These are phyloP conservation scores for Thyatira batis DNA, from an alignment of 2,888 invertebrate species.

Conservation along the genomic window DNA sequence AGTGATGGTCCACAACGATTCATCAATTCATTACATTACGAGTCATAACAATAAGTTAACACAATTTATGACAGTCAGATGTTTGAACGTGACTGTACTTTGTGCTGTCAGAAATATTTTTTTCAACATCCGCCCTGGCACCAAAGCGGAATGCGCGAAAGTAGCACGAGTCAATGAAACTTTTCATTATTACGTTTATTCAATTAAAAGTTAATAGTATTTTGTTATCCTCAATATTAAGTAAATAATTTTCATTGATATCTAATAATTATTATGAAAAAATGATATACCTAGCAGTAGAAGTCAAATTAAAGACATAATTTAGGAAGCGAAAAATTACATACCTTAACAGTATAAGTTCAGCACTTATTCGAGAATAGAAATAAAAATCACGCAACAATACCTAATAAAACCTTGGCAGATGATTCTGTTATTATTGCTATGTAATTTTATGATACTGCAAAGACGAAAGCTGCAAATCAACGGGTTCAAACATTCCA, in stretches of 20 bases:
- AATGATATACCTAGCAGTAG: too few species aligned
- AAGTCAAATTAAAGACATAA: too few species aligned
- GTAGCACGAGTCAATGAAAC: constrained; percentile 55
- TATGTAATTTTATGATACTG: too few species aligned
- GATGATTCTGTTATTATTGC: constrained; percentile 30
- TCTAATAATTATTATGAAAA: too few species aligned
- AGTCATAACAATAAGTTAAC: background rate
- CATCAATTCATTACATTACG: background rate
- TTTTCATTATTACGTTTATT: constrained; percentile 1
- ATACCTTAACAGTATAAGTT: too few species aligned
- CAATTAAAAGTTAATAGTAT: background rate
- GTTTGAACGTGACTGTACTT: constrained; percentile 28
- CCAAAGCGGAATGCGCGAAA: constrained; percentile 47
- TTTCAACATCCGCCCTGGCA: constrained; percentile 53
- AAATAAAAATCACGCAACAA: too few species aligned
- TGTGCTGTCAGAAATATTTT: constrained; percentile 37
- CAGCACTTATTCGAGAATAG: too few species aligned
- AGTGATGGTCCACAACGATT: background rate
- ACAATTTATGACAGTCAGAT: background rate
- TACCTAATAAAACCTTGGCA: constrained; percentile 5
- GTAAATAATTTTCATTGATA: too few species aligned
- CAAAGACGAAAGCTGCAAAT: constrained; percentile 50
- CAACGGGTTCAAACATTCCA: constrained; percentile 18
- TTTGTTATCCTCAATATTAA: too few species aligned
- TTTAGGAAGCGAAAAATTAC: too few species aligned